These are phyloP conservation scores for Tenebrio molitor DNA, from an alignment of 1,140 invertebrate genomes.

Conservation along the genomic window DNA sequence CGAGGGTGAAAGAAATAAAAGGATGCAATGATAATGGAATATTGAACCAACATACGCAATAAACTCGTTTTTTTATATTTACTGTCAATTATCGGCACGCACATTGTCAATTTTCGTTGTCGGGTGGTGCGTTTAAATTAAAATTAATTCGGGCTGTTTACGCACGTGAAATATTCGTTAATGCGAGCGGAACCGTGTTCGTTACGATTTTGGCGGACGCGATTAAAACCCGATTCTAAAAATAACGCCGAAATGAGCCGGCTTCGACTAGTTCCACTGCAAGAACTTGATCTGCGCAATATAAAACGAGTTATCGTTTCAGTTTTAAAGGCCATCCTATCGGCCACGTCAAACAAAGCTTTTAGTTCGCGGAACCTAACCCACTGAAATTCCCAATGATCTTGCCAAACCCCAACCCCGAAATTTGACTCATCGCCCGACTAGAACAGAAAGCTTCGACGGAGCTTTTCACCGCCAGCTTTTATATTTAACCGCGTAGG, in stretches of 20 bases:
- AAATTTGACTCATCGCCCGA: constrained; percentile 22
- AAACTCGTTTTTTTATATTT: not conserved
- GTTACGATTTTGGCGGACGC: not conserved
- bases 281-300: constrained; percentile 23
- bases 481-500: too few species aligned
- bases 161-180: too few species aligned
- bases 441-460: constrained; percentile 7
- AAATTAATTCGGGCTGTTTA: too few species aligned
- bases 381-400: constrained; percentile 19
- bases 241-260: not conserved
- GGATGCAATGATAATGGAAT: constrained; percentile 10
- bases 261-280: not conserved
- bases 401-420: not conserved
- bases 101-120: not conserved
- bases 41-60: not conserved
- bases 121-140: too few species aligned
- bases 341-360: constrained; percentile 9
- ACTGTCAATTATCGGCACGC: not conserved
- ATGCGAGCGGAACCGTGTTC: not conserved
- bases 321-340: not conserved
- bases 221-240: not conserved
- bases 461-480: not conserved
- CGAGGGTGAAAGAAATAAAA: constrained; percentile 20
- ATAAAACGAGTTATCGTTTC: constrained; percentile 22
- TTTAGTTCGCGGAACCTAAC: constrained; percentile 16